These are phyloP conservation scores for Aphidius gifuensis DNA, from an alignment of 1,140 invertebrate genomes.

Conservation along the genomic window DNA sequence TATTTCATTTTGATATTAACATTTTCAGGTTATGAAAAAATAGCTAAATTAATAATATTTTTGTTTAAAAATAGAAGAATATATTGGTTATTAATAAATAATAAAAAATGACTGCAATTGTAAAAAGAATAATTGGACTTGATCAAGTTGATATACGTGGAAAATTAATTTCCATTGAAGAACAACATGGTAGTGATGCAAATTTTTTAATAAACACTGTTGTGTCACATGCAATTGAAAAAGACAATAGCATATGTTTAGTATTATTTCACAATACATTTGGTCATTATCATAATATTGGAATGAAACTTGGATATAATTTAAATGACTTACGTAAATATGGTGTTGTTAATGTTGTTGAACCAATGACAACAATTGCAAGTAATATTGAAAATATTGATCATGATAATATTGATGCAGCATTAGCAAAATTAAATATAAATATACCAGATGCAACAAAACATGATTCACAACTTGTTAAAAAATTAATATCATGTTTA, in stretches of 20 bases:
- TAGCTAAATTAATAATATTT: too few species aligned
- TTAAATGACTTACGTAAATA: conserved; percentile 58
- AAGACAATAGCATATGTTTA: conserved; percentile 59
- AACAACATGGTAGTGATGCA: conserved; percentile 65
- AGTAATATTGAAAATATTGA: conserved; percentile 43
- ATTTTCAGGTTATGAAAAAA: too few species aligned
- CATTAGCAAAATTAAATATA: conserved; percentile 33
- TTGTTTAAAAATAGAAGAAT: too few species aligned
- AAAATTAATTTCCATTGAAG: conserved; percentile 64
- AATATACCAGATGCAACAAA: conserved; percentile 38
- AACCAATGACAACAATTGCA: conserved; percentile 57
- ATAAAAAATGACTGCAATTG: conserved; percentile 34
- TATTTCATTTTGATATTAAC: too few species aligned
- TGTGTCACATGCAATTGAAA: conserved; percentile 59
- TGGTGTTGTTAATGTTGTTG: conserved; percentile 57
- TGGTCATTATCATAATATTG: conserved; percentile 68
- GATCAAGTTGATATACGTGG: conserved; percentile 57
- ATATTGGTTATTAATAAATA: too few species aligned
- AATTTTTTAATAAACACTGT: conserved; percentile 67
- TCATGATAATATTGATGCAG: conserved; percentile 38
- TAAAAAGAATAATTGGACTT: conserved; percentile 56
- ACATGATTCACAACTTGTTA: conserved; percentile 44
- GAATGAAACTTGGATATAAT: conserved; percentile 71
- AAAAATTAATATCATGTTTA: conserved; percentile 36
- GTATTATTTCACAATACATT: conserved; percentile 68